A percentile compares a stretch with the other conserved stretches of the same genome.
phyloP scores from a whole-genome alignment of 2,113 vertebrate species.

The Petromus typicus region DNA sequence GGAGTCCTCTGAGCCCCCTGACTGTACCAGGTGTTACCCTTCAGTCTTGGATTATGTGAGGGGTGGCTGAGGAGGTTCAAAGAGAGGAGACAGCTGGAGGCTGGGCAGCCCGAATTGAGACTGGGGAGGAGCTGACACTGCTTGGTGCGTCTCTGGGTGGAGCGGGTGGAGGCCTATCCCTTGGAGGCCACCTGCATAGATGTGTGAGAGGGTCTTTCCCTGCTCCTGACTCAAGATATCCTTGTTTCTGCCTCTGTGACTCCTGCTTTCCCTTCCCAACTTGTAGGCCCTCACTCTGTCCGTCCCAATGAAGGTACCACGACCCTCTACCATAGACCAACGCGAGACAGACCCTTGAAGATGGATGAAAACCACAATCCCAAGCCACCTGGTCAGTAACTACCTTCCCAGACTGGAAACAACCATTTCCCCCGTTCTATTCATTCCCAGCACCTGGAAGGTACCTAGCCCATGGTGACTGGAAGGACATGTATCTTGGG shows the following conservation, averaged over 20 bases:
- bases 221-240: background rate
- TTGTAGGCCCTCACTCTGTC: background rate
- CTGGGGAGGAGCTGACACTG: background rate
- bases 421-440: background rate
- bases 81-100: background rate
- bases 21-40: background rate
- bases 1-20: background rate
- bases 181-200: background rate
- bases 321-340: background rate
- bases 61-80: background rate
- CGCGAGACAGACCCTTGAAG: accelerated
- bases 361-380: accelerated
- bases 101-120: background rate
- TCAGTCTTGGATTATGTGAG: background rate
- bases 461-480: accelerated
- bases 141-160: background rate
- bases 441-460: background rate
- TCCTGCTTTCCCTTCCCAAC: background rate
- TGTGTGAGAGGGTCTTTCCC: background rate
- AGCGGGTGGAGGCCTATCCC: too few species aligned
- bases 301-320: background rate
- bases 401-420: background rate
- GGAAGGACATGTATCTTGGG: background rate
- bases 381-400: constrained; percentile 10
- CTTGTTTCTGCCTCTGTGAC: background rate